These are phyloP conservation scores for Ommatoiulus sabulosus DNA, from an alignment of 2,888 invertebrate genomes.

Conservation along the genomic window DNA sequence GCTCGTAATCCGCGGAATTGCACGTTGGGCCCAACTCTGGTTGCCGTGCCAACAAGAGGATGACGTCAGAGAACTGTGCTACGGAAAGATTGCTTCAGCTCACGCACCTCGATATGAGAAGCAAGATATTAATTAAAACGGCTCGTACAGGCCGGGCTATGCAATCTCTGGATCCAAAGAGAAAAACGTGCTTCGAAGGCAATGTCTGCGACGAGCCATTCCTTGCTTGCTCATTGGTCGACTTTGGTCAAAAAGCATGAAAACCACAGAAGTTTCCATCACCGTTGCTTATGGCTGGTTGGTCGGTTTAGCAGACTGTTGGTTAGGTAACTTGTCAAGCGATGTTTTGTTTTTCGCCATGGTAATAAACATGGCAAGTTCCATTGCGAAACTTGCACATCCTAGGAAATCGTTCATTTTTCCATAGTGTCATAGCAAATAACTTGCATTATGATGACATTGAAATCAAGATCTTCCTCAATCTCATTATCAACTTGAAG, in stretches of 20 bases:
- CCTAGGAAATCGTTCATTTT: no score
- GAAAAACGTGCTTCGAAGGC: not conserved
- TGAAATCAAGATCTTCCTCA: no score
- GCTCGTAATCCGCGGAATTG: conserved; percentile 33
- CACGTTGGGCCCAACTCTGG: not conserved
- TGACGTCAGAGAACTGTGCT: not conserved
- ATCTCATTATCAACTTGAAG: no score
- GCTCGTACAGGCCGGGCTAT: not conserved
- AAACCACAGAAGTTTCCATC: not conserved
- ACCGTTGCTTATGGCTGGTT: not conserved
- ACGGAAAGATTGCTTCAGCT: not conserved
- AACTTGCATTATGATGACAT: no score
- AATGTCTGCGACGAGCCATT: not conserved
- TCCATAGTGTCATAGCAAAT: no score
- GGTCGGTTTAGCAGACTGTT: not conserved
- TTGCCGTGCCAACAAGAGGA: not conserved
- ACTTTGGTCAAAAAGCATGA: not conserved
- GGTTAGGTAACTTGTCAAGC: not conserved
- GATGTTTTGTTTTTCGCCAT: not conserved
- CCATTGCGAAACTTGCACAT: no score
- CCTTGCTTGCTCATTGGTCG: not conserved
- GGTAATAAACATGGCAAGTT: no score
- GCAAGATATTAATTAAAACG: not conserved
- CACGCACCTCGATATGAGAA: not conserved
- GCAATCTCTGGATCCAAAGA: not conserved